These are phyloP conservation scores for Pseudocheirus occidentalis DNA, from an alignment of 2,797 vertebrate species.

Conservation along the genomic window DNA sequence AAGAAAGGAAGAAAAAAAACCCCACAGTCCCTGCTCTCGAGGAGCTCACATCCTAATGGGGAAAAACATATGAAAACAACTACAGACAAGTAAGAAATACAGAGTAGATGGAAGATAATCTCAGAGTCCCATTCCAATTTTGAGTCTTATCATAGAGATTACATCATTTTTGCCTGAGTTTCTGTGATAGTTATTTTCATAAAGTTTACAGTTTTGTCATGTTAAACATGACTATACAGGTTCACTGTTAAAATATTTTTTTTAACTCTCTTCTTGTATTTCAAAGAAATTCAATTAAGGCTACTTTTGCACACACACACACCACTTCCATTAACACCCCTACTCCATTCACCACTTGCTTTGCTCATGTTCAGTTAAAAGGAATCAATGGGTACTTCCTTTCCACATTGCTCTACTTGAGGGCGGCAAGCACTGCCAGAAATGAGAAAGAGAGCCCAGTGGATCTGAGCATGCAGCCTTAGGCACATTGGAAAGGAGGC, in stretches of 20 bases:
- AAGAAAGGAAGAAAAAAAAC: not conserved
- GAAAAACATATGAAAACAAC: not conserved
- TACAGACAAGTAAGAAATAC: not conserved
- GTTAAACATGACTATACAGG: not conserved
- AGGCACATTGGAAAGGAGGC: slow-evolving; percentile 28
- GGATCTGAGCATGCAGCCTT: slow-evolving; percentile 38
- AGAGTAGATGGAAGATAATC: not conserved
- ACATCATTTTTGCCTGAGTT: not conserved
- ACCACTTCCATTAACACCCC: slow-evolving; percentile 41
- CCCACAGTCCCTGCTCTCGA: not conserved
- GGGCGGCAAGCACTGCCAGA: slow-evolving; percentile 46
- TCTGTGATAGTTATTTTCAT: not conserved
- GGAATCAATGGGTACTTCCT: slow-evolving; percentile 54
- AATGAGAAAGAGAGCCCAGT: not conserved
- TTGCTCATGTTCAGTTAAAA: slow-evolving; percentile 60
- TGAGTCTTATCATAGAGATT: not conserved
- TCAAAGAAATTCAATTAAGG: slow-evolving; percentile 37
- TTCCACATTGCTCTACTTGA: slow-evolving; percentile 56
- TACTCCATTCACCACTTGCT: slow-evolving; percentile 8
- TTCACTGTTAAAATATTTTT: not conserved
- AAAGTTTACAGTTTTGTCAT: not conserved
- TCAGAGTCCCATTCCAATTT: not conserved
- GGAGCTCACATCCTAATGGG: not conserved
- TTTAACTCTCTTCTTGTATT: not conserved
- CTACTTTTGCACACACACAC: slow-evolving; percentile 1